Evolutionary conservation across 2,797 vertebrate species (phyloP), one percentile per base, ranked within the genome.

Genomic region (Columba guinea): DNA sequence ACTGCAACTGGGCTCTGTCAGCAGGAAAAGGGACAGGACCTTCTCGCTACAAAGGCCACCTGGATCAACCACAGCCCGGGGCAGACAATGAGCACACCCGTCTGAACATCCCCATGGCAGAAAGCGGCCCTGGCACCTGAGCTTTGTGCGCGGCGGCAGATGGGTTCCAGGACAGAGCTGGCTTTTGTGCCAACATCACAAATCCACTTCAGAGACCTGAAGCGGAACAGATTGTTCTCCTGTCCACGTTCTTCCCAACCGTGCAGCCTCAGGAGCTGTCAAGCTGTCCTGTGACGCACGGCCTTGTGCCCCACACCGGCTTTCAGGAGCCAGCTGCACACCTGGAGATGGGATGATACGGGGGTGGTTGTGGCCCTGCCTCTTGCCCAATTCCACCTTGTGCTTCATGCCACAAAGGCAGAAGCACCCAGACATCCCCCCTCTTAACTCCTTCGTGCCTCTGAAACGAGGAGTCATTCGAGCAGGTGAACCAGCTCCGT

Each of bases 161-260:
- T 11, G 53, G 80, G 41, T 76, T 88, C 79, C 83, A 91, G 95
- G 74, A 67, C 87, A 76, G 70, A 64, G 74, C 39, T 34, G 74
- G 52, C 60, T 96, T 96, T 89, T 82, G 73, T 89, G 53, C 64
- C 26, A 2, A 70, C 71, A 68, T n/a, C 39, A 41, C 68, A 87
- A 91, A 95, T 37, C 60, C 68, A 75, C 68, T 80, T 69, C 82
- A 71, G 92, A 79, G 84, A 62, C 27, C 67, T n/a, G 35, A 95
- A 95, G 84, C 19, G 11, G 90, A 97, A 95, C 93, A 90, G 88
- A 51, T 73, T 94, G 87, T 95, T 91, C 96, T 91, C 64, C 67
- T 7, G 4, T 28, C 59, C 65, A 1, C 5, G 6, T 67, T 69
- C 78, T 79, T 90, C 75, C 91, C 87, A 85, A 48, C 34, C 1